Evolutionary conservation across 1,140 invertebrate species (phyloP), one percentile per base, ranked within the genome.

Genomic region (Lepidurus apus): DNA sequence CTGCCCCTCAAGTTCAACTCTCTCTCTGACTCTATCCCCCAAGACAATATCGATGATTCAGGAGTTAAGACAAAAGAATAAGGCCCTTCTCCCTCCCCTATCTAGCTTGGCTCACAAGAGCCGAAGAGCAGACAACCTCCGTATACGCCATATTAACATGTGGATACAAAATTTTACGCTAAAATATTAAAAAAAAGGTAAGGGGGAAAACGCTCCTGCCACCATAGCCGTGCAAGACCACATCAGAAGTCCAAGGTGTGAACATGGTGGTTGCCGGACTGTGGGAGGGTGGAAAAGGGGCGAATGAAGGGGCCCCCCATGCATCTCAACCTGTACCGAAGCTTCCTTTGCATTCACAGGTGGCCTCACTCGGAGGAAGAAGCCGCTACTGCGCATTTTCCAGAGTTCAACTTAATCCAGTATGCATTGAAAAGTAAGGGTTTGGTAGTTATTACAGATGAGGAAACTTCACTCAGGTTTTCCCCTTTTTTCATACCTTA

Each of bases 371-470:
- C 53, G 7, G 53, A n/a, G 13, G 53, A 65, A 65, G 53, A 65
- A 65, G 53, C 53, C 53, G 53, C 53, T 65, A 65, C 53, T 65
- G 53, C 53, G 53, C 53, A 65, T 65, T 65, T n/a, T 65, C 17
- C 53, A 13, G n/a, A 65, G 53, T 65, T 9, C 13, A 21, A 65
- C 53, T 65, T 65, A 65, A 65, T 65, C 53, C 21, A 7, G 53
- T 65, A 65, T 65, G 53, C 53, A 65, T 65, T 21, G 53, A 65
- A 65, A 21, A 21, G 53, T 65, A 21, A 21, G 45, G 45, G 53
- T 21, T 65, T 65, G 34, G 17, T 65, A 65, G 53, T 65, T 65
- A 65, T 65, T 13, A 65, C 17, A 21, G 53, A 65, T 65, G 53
- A 65, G 53, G 53, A 65, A 65, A 65, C 53, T 65, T 17, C 53